These are phyloP conservation scores for Propsilocerus akamusi DNA, from an alignment of 1,140 invertebrate genomes.

Conservation along the genomic window DNA sequence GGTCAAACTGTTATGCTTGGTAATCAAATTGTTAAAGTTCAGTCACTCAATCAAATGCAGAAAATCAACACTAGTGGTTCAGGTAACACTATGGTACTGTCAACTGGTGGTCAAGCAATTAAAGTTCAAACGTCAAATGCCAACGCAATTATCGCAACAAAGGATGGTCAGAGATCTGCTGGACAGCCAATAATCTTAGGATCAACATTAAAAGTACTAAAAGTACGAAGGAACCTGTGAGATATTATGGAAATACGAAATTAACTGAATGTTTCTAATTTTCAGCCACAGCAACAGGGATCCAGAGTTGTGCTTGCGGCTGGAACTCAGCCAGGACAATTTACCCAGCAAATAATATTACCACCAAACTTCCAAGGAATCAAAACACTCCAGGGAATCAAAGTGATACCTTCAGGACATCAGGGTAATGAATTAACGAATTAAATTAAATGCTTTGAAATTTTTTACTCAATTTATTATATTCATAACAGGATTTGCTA, in stretches of 20 bases:
- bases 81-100: slow-evolving; percentile 17
- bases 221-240: neutral
- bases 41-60: slow-evolving; percentile 9
- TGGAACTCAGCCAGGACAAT: slow-evolving; percentile 21
- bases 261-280: neutral
- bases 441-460: neutral
- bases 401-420: slow-evolving; percentile 37
- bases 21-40: slow-evolving; percentile 20
- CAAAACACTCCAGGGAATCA: slow-evolving; percentile 45
- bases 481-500: too few relatives aligned
- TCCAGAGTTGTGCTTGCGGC: slow-evolving; percentile 34
- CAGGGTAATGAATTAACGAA: neutral
- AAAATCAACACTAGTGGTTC: neutral
- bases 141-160: neutral
- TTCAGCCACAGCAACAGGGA: slow-evolving; percentile 22
- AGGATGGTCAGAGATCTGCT: neutral
- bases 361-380: slow-evolving; percentile 34
- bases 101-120: slow-evolving; percentile 15
- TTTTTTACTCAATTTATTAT: too few relatives aligned
- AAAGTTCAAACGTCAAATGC: slow-evolving; percentile 9
- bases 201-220: slow-evolving; percentile 4
- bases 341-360: slow-evolving; percentile 32
- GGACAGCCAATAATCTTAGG: neutral
- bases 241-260: neutral
- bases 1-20: slow-evolving; percentile 26